Evolutionary conservation across 2,113 vertebrate genomes (phyloP).

Genomic region (Rhinichthys klamathensis): DNA sequence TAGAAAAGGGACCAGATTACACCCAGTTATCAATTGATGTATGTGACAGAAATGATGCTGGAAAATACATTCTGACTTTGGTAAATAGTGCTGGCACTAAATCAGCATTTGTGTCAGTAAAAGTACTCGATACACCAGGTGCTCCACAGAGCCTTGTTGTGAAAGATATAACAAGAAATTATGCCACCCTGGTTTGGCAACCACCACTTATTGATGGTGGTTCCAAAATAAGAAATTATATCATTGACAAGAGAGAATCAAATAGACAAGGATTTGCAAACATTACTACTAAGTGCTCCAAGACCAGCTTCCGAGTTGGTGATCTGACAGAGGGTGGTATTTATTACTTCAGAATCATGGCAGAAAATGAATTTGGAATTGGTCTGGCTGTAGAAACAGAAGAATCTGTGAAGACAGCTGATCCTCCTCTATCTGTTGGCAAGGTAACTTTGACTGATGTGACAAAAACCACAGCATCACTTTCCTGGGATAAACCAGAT

Average conservation of each 20-base stretch:
- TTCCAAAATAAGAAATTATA: slow-evolving; percentile 92
- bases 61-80: slow-evolving; percentile 90
- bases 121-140: slow-evolving; percentile 95
- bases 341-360: slow-evolving; percentile 98
- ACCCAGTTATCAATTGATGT: slow-evolving; percentile 92
- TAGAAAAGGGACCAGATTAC: slow-evolving; percentile 86
- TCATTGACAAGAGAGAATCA: slow-evolving; percentile 97
- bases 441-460: slow-evolving; percentile 93
- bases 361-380: slow-evolving; percentile 97
- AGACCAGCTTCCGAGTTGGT: slow-evolving; percentile 91
- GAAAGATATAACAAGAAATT: slow-evolving; percentile 91
- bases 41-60: slow-evolving; percentile 95
- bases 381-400: slow-evolving; percentile 86
- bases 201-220: slow-evolving; percentile 95
- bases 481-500: slow-evolving; percentile 96
- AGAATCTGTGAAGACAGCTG: slow-evolving; percentile 89
- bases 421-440: slow-evolving; percentile 92
- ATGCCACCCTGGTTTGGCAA: slow-evolving; percentile 90
- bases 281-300: slow-evolving; percentile 89
- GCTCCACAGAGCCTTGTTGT: slow-evolving; percentile 87
- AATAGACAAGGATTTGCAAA: slow-evolving; percentile 93
- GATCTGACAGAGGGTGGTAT: slow-evolving; percentile 90
- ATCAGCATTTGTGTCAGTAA: slow-evolving; percentile 94
- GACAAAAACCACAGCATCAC: slow-evolving; percentile 87
- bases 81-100: slow-evolving; percentile 93